Evolutionary conservation across 2,113 vertebrate species (phyloP).

Genomic region (Odocoileus virginianus): DNA sequence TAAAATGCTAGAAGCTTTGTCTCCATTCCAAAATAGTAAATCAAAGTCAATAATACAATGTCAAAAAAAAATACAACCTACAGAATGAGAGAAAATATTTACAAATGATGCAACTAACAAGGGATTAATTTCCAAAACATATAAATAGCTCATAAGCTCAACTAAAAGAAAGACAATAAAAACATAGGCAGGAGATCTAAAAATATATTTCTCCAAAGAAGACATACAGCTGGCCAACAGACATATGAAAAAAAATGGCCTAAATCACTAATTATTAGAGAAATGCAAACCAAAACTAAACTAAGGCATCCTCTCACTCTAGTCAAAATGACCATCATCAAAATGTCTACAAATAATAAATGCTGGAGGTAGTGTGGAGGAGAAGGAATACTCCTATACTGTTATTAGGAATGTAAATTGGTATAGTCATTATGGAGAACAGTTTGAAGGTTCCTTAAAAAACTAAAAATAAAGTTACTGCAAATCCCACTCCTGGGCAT

Average conservation of each 20-base stretch:
- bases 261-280: neutral
- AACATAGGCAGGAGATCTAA: neutral
- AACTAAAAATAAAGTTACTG: neutral
- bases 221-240: neutral
- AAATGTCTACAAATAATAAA: neutral
- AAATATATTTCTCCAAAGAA: neutral
- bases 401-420: neutral
- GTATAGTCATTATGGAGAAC: neutral
- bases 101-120: neutral
- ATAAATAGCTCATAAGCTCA: neutral
- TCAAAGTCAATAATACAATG: neutral
- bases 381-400: neutral
- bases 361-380: neutral
- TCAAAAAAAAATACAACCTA: neutral
- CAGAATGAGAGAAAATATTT: neutral
- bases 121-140: neutral
- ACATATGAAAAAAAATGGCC: neutral
- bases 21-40: neutral
- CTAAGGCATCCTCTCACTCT: neutral
- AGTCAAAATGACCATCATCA: neutral
- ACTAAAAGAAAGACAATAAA: neutral
- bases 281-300: neutral
- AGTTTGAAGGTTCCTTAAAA: neutral
- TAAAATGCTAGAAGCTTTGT: neutral
- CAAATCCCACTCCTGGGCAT: neutral